Conservation (phyloP, 2,797 vertebrate genomes). For the Sebastolobus alascanus region DNA sequence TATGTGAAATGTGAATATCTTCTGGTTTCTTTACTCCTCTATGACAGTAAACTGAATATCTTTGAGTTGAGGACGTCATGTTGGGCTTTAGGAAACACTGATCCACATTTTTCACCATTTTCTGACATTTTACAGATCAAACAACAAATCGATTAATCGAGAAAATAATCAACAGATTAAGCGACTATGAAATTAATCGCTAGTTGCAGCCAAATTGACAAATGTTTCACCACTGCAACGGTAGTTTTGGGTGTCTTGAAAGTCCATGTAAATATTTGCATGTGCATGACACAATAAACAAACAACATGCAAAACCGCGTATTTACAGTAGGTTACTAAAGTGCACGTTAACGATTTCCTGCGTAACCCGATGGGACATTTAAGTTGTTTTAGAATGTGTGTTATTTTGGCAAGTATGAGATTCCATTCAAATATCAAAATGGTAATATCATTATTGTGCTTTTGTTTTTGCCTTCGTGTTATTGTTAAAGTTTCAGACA, state of each 20-base stretch:
- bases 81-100: too few relatives aligned
- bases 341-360: neutral
- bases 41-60: too few relatives aligned
- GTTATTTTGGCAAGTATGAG: neutral
- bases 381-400: neutral
- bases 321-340: neutral
- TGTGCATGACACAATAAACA: neutral
- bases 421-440: neutral
- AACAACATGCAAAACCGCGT: neutral
- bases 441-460: neutral
- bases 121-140: too few relatives aligned
- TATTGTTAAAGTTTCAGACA: neutral
- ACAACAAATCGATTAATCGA: too few relatives aligned
- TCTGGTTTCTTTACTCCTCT: too few relatives aligned
- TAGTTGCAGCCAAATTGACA: neutral
- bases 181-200: too few relatives aligned
- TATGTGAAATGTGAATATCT: neutral
- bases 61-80: too few relatives aligned
- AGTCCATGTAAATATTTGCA: neutral
- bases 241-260: neutral
- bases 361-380: neutral
- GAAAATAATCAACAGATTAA: too few relatives aligned
- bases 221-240: neutral
- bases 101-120: too few relatives aligned
- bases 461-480: neutral